Evolutionary conservation across 2,797 vertebrate species (phyloP).

Genomic region (Aselliscus stoliczkanus): DNA sequence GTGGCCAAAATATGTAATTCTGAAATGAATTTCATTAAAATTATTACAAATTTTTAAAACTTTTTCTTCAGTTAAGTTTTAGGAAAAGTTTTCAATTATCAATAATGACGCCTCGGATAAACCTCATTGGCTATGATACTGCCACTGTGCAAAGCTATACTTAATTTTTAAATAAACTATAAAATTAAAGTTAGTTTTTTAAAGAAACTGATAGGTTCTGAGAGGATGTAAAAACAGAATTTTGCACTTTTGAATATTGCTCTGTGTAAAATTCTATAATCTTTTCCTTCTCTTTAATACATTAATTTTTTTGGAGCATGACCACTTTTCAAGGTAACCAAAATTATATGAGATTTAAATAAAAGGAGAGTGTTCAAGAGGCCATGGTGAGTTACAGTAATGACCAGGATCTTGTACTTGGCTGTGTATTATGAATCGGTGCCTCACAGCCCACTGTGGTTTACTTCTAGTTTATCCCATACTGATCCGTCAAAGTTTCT

Average conservation of each 20-base stretch:
- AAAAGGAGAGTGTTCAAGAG: not conserved
- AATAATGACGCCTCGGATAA: too few relatives aligned
- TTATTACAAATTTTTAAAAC: not conserved
- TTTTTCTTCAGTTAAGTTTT: not conserved
- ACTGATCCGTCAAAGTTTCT: not conserved
- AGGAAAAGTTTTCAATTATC: too few relatives aligned
- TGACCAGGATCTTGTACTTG: not conserved
- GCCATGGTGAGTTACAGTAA: not conserved
- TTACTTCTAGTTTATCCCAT: not conserved
- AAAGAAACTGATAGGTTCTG: not conserved
- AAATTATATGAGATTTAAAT: not conserved
- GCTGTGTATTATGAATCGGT: not conserved
- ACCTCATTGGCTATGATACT: too few relatives aligned
- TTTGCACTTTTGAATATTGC: constrained; percentile 6
- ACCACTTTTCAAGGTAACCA: not conserved
- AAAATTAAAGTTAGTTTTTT: not conserved
- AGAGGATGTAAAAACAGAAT: not conserved
- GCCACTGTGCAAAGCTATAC: too few relatives aligned
- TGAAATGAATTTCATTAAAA: constrained; percentile 1
- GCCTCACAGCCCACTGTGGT: not conserved
- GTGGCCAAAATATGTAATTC: not conserved
- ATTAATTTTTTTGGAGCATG: not conserved
- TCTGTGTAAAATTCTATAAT: not conserved
- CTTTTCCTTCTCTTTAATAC: not conserved
- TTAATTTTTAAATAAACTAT: not conserved